Conservation (phyloP, 2,888 invertebrate species). For the Cephus runcator region DNA sequence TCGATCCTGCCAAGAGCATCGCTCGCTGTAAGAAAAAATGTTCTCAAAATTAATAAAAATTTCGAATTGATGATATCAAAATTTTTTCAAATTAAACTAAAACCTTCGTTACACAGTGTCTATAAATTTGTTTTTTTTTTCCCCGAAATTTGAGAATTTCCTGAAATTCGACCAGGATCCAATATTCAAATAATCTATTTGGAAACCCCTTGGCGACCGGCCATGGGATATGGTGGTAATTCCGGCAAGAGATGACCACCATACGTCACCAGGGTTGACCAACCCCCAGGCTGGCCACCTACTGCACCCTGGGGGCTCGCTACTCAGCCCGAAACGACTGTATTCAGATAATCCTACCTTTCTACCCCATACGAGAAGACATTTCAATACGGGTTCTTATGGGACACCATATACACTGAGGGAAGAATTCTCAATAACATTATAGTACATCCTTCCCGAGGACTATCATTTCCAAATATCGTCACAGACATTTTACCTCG, state of each 20-base stretch:
- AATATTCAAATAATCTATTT: slow-evolving; percentile 59
- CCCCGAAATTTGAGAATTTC: no score
- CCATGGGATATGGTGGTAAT: slow-evolving; percentile 48
- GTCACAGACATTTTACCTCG: no score
- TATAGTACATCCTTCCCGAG: no score
- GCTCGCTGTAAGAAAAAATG: slow-evolving; percentile 67
- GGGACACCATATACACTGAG: slow-evolving; percentile 13
- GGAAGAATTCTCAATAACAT: no score
- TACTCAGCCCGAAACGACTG: slow-evolving; percentile 58
- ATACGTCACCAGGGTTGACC: slow-evolving; percentile 52
- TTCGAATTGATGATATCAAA: no score
- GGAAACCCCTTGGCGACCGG: slow-evolving; percentile 16
- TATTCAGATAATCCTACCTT: slow-evolving; percentile 63
- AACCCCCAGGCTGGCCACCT: slow-evolving; percentile 44
- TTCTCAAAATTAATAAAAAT: no score
- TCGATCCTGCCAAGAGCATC: slow-evolving; percentile 74
- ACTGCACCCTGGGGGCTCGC: slow-evolving; percentile 60
- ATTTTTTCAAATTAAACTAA: no score
- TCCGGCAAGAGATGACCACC: slow-evolving; percentile 55
- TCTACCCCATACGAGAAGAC: slow-evolving; percentile 38
- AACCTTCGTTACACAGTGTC: no score
- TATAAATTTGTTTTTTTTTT: no score
- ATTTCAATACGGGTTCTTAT: slow-evolving; percentile 53
- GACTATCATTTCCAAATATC: no score
- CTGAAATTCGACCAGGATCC: no score